These are phyloP conservation scores for Hoplodrina blanda DNA, from an alignment of 2,888 invertebrate genomes.

Conservation along the genomic window DNA sequence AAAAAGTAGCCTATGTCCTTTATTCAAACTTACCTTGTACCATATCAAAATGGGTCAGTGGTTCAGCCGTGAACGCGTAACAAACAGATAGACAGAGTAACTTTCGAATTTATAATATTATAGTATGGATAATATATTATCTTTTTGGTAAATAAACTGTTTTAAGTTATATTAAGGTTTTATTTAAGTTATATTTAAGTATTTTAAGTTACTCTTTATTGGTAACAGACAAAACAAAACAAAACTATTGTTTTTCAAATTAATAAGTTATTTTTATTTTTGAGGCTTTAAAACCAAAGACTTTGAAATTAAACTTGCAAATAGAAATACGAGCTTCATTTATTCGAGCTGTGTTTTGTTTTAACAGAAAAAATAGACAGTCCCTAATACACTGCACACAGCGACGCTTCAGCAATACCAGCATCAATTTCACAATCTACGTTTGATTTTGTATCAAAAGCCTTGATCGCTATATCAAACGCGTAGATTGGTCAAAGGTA, in stretches of 20 bases:
- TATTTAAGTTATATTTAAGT: no score
- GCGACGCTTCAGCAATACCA: conserved; percentile 11
- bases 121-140: no score
- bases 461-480: conserved; percentile 45
- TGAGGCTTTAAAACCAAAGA: not conserved
- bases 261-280: not conserved
- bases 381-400: conserved; percentile 16
- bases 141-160: no score
- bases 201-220: no score
- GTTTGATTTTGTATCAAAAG: conserved; percentile 61
- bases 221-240: not conserved
- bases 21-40: no score
- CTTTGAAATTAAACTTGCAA: not conserved
- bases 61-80: no score
- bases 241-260: not conserved
- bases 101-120: no score
- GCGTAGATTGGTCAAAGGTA: conserved; percentile 60
- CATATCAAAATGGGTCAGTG: no score
- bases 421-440: conserved; percentile 44
- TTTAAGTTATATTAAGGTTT: no score
- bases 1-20: no score
- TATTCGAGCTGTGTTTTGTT: not conserved
- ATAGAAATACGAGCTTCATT: not conserved
- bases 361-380: conserved; percentile 10
- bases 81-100: no score